Conservation (phyloP, 2,888 invertebrate species). For the Automeris io region DNA sequence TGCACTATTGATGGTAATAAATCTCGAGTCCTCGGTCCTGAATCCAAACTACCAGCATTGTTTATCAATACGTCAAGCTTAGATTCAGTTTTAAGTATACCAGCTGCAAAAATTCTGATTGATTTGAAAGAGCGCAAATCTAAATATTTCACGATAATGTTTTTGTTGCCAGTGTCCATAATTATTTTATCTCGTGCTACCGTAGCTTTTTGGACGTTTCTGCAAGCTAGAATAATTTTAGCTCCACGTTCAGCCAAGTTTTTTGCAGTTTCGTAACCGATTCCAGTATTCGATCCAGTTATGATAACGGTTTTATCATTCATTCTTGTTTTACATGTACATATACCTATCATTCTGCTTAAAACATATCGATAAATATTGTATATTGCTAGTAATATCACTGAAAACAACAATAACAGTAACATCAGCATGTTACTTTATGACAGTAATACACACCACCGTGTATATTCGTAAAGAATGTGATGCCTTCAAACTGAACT, state of each 20-base stretch:
- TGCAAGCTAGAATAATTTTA: conserved; percentile 71
- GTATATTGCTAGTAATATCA: conserved; percentile 7
- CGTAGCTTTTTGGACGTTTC: conserved; percentile 42
- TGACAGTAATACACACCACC: too few relatives aligned
- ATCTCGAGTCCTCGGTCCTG: conserved; percentile 82
- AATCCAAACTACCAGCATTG: conserved; percentile 87
- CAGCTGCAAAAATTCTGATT: conserved; percentile 85
- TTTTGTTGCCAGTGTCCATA: conserved; percentile 79
- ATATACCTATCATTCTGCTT: conserved; percentile 25
- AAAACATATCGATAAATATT: conserved; percentile 20
- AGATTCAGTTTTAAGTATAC: conserved; percentile 81
- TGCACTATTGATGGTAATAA: conserved; percentile 90
- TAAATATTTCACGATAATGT: conserved; percentile 80
- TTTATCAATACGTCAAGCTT: conserved; percentile 87
- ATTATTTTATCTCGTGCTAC: conserved; percentile 76
- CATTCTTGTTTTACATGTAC: conserved; percentile 24
- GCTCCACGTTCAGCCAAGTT: conserved; percentile 65
- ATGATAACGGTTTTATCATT: conserved; percentile 42
- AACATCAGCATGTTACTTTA: too few relatives aligned
- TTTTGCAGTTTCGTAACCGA: conserved; percentile 44
- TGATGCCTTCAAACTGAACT: too few relatives aligned
- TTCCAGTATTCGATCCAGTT: conserved; percentile 46
- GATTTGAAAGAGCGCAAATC: conserved; percentile 85
- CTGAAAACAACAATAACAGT: conserved; percentile 10
- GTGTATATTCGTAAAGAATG: too few relatives aligned